phyloP scores from a whole-genome alignment of 2,888 invertebrate species.

The Spicauda simplicius region DNA sequence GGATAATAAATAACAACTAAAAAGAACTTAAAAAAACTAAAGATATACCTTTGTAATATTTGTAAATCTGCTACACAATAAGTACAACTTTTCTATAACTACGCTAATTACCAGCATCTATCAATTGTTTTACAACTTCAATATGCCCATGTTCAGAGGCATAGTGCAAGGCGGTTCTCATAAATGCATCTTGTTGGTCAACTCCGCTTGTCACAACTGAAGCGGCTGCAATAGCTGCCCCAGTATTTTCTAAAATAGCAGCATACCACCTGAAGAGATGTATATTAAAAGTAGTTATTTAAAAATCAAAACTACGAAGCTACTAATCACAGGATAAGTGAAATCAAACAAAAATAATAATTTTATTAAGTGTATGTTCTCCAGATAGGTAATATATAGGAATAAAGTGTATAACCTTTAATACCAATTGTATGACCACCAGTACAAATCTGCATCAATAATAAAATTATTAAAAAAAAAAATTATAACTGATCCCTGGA shows the following conservation, averaged over 20 bases:
- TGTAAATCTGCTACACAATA: constrained; percentile 31
- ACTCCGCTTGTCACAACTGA: constrained; percentile 80
- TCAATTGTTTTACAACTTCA: constrained; percentile 85
- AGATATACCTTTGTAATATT: constrained; percentile 28
- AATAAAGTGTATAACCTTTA: no score
- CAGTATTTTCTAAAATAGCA: constrained; percentile 88
- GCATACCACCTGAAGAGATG: constrained; percentile 88
- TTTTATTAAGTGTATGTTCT: no score
- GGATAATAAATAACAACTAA: background rate
- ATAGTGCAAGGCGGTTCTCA: constrained; percentile 89
- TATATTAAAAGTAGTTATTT: background rate
- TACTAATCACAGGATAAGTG: no score
- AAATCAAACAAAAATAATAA: no score
- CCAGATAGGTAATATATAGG: no score
- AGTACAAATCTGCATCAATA: no score
- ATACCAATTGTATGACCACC: no score
- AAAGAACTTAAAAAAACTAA: constrained; percentile 10
- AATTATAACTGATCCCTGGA: no score
- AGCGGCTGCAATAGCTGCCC: constrained; percentile 78
- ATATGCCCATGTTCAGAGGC: constrained; percentile 88
- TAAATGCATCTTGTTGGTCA: constrained; percentile 86
- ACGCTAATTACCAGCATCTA: constrained; percentile 82
- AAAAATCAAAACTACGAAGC: no score
- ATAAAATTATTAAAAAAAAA: no score
- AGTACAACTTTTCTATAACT: constrained; percentile 33